Evolutionary conservation across 2,888 invertebrate genomes (phyloP).

Genomic region (Sialis lutaria): DNA sequence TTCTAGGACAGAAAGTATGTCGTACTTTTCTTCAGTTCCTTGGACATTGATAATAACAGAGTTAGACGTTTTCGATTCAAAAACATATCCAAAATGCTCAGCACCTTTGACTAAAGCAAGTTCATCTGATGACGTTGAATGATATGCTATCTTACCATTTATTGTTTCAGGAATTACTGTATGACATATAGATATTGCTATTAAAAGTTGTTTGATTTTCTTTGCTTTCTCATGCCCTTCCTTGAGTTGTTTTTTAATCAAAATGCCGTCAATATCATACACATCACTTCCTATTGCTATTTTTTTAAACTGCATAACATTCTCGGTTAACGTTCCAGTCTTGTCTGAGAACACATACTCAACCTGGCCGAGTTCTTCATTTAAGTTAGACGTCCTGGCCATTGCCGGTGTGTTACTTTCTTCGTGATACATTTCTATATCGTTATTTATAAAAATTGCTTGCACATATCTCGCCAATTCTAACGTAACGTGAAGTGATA

Average conservation of each 20-base stretch:
- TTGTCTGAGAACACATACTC: conserved; percentile 96
- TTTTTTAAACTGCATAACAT: conserved; percentile 92
- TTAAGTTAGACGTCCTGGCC: conserved; percentile 94
- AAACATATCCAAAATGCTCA: conserved; percentile 69
- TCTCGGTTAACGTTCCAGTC: conserved; percentile 94
- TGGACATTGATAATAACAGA: conserved; percentile 60
- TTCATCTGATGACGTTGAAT: conserved; percentile 99
- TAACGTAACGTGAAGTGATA: conserved; percentile 95
- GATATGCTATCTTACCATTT: conserved; percentile 47
- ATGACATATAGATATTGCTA: conserved; percentile 92
- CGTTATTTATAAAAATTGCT: conserved; percentile 85
- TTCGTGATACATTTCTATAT: conserved; percentile 92
- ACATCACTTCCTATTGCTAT: conserved; percentile 59
- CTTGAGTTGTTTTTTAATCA: conserved; percentile 35
- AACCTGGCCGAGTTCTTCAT: conserved; percentile 96
- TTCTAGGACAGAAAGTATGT: conserved; percentile 81
- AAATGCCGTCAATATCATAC: conserved; percentile 25
- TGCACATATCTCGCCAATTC: conserved; percentile 95
- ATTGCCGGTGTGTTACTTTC: conserved; percentile 84
- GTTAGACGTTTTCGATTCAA: conserved; percentile 78
- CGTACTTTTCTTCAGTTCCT: conserved; percentile 52
- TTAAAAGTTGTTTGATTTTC: conserved; percentile 72
- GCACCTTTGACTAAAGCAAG: conserved; percentile 91
- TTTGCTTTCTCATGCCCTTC: conserved; percentile 40
- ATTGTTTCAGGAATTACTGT: conserved; percentile 86